Percentiles rank a stretch among this genome's conserved stretches.
These are phyloP conservation scores for Sesia apiformis DNA, from an alignment of 2,888 invertebrate species.

Conservation along the genomic window DNA sequence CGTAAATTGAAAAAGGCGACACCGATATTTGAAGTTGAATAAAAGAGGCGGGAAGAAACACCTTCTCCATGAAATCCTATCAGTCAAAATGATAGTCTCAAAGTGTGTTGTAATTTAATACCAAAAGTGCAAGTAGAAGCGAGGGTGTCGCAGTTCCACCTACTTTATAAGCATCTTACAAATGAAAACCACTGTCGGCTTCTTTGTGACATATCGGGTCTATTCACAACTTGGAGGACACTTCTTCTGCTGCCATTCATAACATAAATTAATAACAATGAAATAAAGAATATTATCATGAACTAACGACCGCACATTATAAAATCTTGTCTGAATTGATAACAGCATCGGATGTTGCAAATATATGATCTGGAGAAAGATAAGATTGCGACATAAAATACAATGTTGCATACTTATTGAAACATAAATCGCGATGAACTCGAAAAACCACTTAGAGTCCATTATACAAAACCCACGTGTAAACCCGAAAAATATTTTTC, in stretches of 20 bases:
- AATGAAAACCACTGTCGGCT: too few species aligned
- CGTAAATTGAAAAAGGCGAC: constrained; percentile 41
- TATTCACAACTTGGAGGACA: too few species aligned
- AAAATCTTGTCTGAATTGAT: constrained; percentile 11
- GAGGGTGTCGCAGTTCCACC: too few species aligned
- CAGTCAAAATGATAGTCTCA: too few species aligned
- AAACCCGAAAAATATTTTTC: constrained; percentile 48
- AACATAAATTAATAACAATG: too few species aligned
- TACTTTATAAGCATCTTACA: too few species aligned
- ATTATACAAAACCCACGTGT: constrained; percentile 55
- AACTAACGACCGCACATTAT: neutral
- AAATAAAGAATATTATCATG: neutral
- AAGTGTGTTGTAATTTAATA: neutral
- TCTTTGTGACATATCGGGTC: too few species aligned
- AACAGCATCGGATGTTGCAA: constrained; percentile 23
- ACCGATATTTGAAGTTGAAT: constrained; percentile 34
- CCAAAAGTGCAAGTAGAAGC: constrained; percentile 1
- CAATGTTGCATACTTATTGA: constrained; percentile 50
- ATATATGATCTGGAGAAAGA: constrained; percentile 36
- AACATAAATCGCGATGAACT: constrained; percentile 59
- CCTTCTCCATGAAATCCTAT: constrained; percentile 9
- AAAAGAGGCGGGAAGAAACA: constrained; percentile 23
- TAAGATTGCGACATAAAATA: constrained; percentile 38
- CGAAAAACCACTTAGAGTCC: constrained; percentile 59
- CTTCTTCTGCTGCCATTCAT: too few species aligned